A percentile compares a stretch with the other conserved stretches of the same genome.
Conservation (phyloP, 2,888 invertebrate genomes). For the Homarus gammarus region DNA sequence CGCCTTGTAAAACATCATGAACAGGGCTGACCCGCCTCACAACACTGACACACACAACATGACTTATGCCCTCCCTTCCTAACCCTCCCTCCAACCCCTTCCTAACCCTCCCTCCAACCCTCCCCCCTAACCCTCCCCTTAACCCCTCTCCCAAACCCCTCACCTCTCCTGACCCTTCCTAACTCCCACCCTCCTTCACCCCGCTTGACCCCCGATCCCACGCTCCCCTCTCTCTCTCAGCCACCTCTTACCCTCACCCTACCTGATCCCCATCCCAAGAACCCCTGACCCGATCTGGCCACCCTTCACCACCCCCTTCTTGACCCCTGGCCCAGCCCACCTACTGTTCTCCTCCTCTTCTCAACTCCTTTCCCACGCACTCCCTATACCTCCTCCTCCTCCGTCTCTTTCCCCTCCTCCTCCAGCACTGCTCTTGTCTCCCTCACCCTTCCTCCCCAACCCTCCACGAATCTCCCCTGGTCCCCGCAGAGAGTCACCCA, state of each 20-base stretch:
- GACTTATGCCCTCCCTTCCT: slow-evolving; percentile 20
- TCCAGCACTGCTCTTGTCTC: neutral
- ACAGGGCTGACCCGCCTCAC: slow-evolving; percentile 17
- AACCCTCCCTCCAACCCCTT: neutral
- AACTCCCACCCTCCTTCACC: slow-evolving; percentile 1
- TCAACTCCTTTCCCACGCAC: neutral
- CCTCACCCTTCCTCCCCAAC: neutral
- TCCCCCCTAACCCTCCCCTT: neutral
- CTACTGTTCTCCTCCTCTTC: neutral
- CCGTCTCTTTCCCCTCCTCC: neutral
- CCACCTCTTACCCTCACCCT: neutral
- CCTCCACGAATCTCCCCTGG: neutral
- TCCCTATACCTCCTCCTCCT: too few species aligned
- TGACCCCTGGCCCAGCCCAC: neutral
- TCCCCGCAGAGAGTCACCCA: neutral
- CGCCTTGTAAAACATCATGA: slow-evolving; percentile 42
- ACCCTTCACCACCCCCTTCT: too few species aligned
- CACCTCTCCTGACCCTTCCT: too few species aligned
- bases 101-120: neutral
- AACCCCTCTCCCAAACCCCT: neutral
- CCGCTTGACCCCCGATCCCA: neutral
- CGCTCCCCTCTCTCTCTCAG: neutral
- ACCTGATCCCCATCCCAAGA: neutral
- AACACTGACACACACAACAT: slow-evolving; percentile 35
- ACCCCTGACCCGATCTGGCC: neutral